Conservation (phyloP, 2,113 vertebrate species). For the Chionodraco myersi region DNA sequence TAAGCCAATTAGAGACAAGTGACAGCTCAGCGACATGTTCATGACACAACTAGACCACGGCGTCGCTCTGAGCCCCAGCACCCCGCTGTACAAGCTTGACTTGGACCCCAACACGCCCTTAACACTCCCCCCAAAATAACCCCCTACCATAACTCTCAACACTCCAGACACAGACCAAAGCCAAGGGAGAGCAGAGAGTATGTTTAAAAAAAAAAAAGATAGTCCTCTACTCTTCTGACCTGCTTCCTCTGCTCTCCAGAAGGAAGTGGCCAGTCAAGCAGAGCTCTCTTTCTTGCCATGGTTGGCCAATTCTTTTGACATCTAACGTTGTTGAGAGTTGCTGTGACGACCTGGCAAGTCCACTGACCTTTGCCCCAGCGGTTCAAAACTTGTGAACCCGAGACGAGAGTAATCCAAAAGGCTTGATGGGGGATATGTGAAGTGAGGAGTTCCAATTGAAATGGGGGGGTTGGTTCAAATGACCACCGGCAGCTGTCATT, state of each 20-base stretch:
- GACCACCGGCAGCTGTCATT: constrained; percentile 74
- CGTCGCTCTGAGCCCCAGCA: constrained; percentile 63
- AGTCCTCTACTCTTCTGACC: constrained; percentile 25
- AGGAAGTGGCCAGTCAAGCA: constrained; percentile 52
- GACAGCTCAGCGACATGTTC: constrained; percentile 78
- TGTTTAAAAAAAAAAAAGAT: constrained; percentile 43
- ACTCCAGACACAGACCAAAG: constrained; percentile 4
- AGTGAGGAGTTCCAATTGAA: constrained; percentile 33
- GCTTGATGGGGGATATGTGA: constrained; percentile 32
- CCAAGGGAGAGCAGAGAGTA: constrained; percentile 27
- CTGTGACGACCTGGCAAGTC: constrained; percentile 74
- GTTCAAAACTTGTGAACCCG: constrained; percentile 80
- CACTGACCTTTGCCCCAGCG: constrained; percentile 79
- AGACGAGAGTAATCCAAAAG: constrained; percentile 53
- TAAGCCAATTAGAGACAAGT: constrained; percentile 84
- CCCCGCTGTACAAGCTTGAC: constrained; percentile 53
- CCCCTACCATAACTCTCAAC: constrained; percentile 23
- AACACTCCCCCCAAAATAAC: constrained; percentile 32
- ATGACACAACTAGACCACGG: constrained; percentile 82
- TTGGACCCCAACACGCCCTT: constrained; percentile 64
- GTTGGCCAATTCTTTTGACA: constrained; percentile 73
- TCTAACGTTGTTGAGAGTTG: constrained; percentile 77
- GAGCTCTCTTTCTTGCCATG: constrained; percentile 61
- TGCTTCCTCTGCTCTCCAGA: constrained; percentile 41
- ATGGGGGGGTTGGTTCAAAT: constrained; percentile 48